Percentiles rank a stretch among this genome's conserved stretches.
These are phyloP conservation scores for Myiotriccus ornatus DNA, from an alignment of 2,797 vertebrate genomes.

Conservation along the genomic window DNA sequence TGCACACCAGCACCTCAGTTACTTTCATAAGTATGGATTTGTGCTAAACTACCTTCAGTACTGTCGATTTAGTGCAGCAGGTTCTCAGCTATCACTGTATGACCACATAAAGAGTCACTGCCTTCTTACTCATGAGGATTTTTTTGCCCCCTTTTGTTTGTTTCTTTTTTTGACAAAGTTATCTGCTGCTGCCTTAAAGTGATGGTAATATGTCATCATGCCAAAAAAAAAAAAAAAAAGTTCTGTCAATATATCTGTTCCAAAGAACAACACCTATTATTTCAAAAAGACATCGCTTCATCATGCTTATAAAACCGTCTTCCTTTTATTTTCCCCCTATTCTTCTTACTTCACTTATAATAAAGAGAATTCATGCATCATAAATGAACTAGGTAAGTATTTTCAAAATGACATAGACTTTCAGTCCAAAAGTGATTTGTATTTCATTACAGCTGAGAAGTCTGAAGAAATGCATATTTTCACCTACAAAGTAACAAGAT, in stretches of 20 bases:
- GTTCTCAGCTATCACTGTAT: not conserved
- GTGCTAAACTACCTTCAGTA: not conserved
- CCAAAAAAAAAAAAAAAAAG: not conserved
- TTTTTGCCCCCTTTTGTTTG: not conserved
- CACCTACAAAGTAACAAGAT: not conserved
- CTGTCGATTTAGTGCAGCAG: not conserved
- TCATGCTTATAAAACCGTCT: not conserved
- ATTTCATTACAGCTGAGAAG: not conserved
- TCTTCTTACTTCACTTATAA: not conserved
- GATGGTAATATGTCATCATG: not conserved
- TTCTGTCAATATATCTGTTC: not conserved
- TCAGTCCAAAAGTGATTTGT: not conserved
- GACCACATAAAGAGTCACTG: not conserved
- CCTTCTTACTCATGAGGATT: not conserved
- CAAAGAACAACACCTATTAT: not conserved
- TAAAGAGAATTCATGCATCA: not conserved
- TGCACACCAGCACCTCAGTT: not conserved
- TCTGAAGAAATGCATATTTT: not conserved
- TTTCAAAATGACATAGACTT: not conserved
- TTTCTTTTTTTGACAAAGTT: not conserved
- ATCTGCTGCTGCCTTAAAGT: not conserved
- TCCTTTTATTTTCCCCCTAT: fast-evolving
- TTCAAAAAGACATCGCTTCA: not conserved
- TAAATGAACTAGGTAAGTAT: not conserved
- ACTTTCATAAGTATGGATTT: not conserved